Conservation (phyloP, 2,797 vertebrate genomes). For the Oreortyx pictus region DNA sequence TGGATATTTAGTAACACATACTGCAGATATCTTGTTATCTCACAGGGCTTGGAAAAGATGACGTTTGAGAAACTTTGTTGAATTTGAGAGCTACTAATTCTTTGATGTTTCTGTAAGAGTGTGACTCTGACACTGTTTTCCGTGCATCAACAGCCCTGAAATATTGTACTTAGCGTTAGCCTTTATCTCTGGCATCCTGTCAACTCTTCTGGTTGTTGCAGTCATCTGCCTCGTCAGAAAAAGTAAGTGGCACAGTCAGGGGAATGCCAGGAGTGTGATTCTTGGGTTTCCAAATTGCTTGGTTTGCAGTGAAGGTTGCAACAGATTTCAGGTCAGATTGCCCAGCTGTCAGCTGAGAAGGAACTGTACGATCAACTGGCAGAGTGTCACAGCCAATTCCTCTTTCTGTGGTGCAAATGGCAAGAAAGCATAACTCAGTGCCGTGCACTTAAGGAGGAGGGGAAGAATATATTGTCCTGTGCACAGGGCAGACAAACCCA, state of each 20-base stretch:
- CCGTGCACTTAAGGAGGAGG: not conserved
- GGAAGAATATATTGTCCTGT: not conserved
- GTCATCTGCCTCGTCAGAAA: constrained; percentile 41
- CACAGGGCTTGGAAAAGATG: rapidly evolving
- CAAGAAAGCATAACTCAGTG: not conserved
- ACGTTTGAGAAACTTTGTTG: not conserved
- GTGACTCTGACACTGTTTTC: not conserved
- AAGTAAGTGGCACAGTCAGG: constrained; percentile 43
- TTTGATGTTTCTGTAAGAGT: not conserved
- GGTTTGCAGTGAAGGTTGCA: not conserved
- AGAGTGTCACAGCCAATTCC: not conserved
- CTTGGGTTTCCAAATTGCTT: not conserved
- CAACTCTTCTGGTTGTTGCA: constrained; percentile 24
- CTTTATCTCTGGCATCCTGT: constrained; percentile 66
- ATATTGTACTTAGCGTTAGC: constrained; percentile 18
- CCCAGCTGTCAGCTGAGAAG: not conserved
- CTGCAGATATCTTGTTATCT: not conserved
- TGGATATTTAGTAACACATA: not conserved
- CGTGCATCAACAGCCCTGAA: constrained; percentile 39
- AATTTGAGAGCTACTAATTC: not conserved
- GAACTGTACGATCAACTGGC: not conserved
- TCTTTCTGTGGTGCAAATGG: not conserved
- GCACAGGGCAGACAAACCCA: not conserved
- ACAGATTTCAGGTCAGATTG: not conserved
- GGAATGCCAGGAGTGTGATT: not conserved